A percentile compares a stretch with the other conserved stretches of the same genome.
These are phyloP conservation scores for Hetaerina titia DNA, from an alignment of 2,888 invertebrate species.

Conservation along the genomic window DNA sequence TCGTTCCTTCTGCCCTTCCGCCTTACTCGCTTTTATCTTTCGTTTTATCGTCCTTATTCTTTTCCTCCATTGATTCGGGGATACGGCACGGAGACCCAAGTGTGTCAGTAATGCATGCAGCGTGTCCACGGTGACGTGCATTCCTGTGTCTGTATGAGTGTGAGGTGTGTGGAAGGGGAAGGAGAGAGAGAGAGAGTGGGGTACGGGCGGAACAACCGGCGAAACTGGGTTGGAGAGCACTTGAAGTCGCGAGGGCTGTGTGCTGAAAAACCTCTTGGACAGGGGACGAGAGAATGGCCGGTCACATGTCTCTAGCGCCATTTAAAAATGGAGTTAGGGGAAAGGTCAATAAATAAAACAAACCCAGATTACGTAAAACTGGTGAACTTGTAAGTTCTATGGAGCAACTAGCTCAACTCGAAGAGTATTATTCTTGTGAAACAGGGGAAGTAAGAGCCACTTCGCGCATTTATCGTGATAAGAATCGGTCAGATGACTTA, in stretches of 20 bases:
- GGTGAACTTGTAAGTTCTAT: neutral
- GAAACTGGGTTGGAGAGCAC: conserved; percentile 9
- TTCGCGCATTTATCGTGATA: too few species aligned
- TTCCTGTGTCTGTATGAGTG: neutral
- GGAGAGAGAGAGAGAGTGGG: neutral
- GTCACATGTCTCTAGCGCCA: neutral
- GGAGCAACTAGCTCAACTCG: neutral
- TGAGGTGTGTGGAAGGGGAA: neutral
- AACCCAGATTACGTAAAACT: neutral
- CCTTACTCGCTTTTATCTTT: neutral
- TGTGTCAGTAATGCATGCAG: conserved; percentile 2
- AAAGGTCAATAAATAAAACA: neutral
- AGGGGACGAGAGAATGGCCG: neutral
- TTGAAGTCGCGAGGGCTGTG: neutral
- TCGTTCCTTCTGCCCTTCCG: neutral
- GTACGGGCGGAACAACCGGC: neutral
- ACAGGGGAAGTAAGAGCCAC: too few species aligned
- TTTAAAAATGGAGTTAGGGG: conserved; percentile 3
- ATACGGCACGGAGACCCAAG: neutral
- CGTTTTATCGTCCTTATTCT: neutral
- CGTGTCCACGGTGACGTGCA: neutral
- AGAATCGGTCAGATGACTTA: too few species aligned
- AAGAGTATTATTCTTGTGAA: neutral
- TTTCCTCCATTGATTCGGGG: neutral
- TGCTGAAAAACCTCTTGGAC: neutral